phyloP scores from a whole-genome alignment of 2,797 vertebrate species.

The Platalea minor region DNA sequence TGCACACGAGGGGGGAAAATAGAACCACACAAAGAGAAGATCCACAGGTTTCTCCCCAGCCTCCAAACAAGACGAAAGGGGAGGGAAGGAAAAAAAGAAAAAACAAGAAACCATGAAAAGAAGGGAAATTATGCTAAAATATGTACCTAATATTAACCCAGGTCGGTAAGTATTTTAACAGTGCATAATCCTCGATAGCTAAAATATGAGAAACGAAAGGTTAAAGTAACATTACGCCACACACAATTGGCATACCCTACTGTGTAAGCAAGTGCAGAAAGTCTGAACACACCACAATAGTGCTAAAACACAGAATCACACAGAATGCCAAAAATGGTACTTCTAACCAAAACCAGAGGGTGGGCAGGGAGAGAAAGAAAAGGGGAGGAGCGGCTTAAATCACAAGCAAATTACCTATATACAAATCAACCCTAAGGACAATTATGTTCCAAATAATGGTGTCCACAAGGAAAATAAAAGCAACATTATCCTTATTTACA shows the following conservation, averaged over 20 bases:
- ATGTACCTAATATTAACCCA: conserved; percentile 78
- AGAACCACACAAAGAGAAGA: conserved; percentile 69
- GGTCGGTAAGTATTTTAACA: conserved; percentile 80
- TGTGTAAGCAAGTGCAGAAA: conserved; percentile 81
- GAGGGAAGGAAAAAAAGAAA: neutral
- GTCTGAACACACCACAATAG: conserved; percentile 83
- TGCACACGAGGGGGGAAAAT: conserved; percentile 33
- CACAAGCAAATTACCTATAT: conserved; percentile 84
- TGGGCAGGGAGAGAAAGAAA: conserved; percentile 50
- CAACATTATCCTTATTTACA: conserved; percentile 91
- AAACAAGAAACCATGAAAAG: conserved; percentile 35
- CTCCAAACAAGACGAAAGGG: conserved; percentile 58
- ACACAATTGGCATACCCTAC: conserved; percentile 78
- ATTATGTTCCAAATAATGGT: conserved; percentile 85
- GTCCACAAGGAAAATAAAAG: conserved; percentile 79
- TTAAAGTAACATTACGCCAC: conserved; percentile 77
- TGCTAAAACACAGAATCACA: conserved; percentile 86
- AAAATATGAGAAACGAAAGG: conserved; percentile 75
- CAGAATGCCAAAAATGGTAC: conserved; percentile 80
- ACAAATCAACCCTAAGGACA: conserved; percentile 88
- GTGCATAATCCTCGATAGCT: conserved; percentile 76
- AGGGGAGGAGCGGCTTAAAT: conserved; percentile 79
- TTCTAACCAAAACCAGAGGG: conserved; percentile 76
- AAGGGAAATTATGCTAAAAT: conserved; percentile 78
- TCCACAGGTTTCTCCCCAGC: conserved; percentile 68